Base-by-base conservation (phyloP, 2,797 vertebrate species). In the Alca torda region DNA sequence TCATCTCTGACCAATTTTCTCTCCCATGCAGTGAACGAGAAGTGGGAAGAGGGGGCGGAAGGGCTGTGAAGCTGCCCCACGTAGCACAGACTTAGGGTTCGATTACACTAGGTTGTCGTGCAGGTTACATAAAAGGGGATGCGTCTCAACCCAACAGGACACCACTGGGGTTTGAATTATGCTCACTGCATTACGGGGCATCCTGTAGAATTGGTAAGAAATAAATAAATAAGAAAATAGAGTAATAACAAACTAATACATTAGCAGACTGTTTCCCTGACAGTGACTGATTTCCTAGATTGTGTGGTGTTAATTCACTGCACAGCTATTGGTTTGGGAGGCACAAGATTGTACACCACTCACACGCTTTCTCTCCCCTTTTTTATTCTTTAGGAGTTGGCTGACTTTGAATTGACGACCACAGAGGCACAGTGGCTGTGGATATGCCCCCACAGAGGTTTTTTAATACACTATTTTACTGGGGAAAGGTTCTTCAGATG, bases 321-420 rank as follows among this genome's bases (percentile, higher is more conserved):
- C 46, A 43, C 60, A 83, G 78, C 48, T 90, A 65, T 89, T 68
- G 51, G 48, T 82, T 89, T 72, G 45, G 11, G 50, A 97, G 39
- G 80, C 69, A 94, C 73, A 92, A 67, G 83, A 74, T 16, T 80
- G 37, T 56, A 28, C 25, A 54, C 90, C 61, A 41, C 21, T 95
- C 9, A 4, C 69, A 31, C 10, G 12, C 10, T 81, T 90, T 89
- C 63, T 90, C n/a, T 57, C 17, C 37, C 6, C 33, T 21, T 60
- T 87, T 93, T 88, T 60, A 39, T 95, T 90, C 61, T 87, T 85
- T 30, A 84, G 39, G 50, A 85, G 14, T 65, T 95, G 84, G 75
- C 68, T 91, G 78, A 80, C 86, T 94, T 89, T 92, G 79, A 96
- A 92, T 87, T 83, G 86, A 84, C 91, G 83, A 94, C 80, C 24